Conservation (phyloP, 2,888 invertebrate species). For the Nomada ruficornis region DNA sequence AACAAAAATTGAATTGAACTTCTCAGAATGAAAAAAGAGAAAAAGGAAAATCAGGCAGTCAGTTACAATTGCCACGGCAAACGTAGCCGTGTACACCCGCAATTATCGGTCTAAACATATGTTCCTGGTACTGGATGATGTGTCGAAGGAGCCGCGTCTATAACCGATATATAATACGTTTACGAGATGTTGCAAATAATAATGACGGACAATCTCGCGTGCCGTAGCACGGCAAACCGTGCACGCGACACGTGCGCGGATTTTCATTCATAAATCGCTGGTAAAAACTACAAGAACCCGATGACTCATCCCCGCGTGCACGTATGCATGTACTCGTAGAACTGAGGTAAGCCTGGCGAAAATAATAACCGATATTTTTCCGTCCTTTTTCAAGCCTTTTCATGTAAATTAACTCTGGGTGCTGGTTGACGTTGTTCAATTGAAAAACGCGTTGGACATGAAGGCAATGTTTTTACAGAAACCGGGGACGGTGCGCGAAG, state of each 20-base stretch:
- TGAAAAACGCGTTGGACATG: not conserved
- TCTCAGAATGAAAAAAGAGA: not conserved
- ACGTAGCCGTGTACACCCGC: not conserved
- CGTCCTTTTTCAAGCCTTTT: not conserved
- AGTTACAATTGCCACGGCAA: not conserved
- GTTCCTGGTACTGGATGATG: conserved; percentile 54
- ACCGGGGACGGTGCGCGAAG: no score
- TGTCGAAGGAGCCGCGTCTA: conserved; percentile 31
- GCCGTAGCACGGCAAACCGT: conserved; percentile 46
- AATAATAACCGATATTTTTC: conserved; percentile 54
- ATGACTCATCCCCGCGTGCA: conserved; percentile 61
- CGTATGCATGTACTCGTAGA: conserved; percentile 28
- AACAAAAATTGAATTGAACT: no score
- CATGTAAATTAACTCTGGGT: conserved; percentile 41
- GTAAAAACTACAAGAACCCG: conserved; percentile 52
- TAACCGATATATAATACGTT: conserved; percentile 57
- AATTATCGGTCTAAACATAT: not conserved
- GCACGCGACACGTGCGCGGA: conserved; percentile 70
- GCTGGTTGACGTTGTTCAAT: conserved; percentile 1
- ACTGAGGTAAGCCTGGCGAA: conserved; percentile 73
- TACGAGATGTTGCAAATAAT: conserved; percentile 67
- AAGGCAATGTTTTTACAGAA: no score
- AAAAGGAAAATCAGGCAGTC: not conserved
- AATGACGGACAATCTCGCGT: conserved; percentile 61
- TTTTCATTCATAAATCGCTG: conserved; percentile 81